Percentiles rank a stretch among this genome's conserved stretches.
Conservation (phyloP, 2,888 invertebrate genomes). For the Zelleria hepariella region DNA sequence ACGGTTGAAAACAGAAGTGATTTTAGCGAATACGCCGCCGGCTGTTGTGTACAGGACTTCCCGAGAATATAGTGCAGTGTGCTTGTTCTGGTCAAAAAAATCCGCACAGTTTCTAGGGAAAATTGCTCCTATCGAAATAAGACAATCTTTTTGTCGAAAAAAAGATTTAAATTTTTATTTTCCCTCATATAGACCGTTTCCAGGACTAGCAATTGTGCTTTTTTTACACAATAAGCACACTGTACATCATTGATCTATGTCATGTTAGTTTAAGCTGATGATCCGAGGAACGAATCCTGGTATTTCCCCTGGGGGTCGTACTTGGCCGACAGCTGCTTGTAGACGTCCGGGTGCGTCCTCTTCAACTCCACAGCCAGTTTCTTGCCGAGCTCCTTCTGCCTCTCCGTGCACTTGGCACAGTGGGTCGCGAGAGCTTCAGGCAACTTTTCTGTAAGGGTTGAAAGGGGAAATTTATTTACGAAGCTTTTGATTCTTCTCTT, state of each 20-base stretch:
- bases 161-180: too few relatives aligned
- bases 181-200: too few relatives aligned
- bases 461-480: neutral
- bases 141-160: too few relatives aligned
- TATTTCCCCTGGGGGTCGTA: constrained; percentile 76
- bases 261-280: neutral
- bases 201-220: too few relatives aligned
- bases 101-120: too few relatives aligned
- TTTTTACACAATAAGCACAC: neutral
- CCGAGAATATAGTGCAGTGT: too few relatives aligned
- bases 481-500: too few relatives aligned
- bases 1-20: too few relatives aligned
- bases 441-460: constrained; percentile 69
- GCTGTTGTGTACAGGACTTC: too few relatives aligned
- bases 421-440: constrained; percentile 78
- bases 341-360: constrained; percentile 67
- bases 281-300: constrained; percentile 35
- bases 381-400: constrained; percentile 75
- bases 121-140: too few relatives aligned
- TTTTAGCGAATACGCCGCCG: too few relatives aligned
- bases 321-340: constrained; percentile 61
- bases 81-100: too few relatives aligned
- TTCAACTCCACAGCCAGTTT: constrained; percentile 72
- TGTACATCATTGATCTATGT: neutral
- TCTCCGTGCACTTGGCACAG: constrained; percentile 78